Base-by-base conservation (phyloP, 2,888 invertebrate genomes). In the Aspidiotus rigidus region DNA sequence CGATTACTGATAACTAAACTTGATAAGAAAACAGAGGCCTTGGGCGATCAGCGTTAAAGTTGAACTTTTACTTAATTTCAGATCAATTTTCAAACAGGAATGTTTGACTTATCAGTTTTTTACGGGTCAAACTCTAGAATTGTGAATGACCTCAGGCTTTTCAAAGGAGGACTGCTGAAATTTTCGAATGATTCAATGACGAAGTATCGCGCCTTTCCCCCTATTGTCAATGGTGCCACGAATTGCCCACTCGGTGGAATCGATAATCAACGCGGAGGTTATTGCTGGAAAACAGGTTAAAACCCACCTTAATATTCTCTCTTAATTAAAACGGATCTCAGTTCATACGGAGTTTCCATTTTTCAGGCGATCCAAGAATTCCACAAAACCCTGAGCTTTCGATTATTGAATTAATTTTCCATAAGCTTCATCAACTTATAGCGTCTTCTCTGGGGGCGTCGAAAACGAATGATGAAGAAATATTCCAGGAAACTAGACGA, bases 371-470 rank as follows among this genome's bases (percentile, higher is more conserved):
- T 75, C 82, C 82, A 7, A 84, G 90, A 72, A 86, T 84, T 1
- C 90, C 90, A 78, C 89, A 90, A 77, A 85, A 89, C 74, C 85
- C 89, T 8, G 86, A 88, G 0, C 79, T 91, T 56, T 86, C 87
- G 0, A 82, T 85, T 0, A 75, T 90, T 0, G 90, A 92, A 73
- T 85, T 86, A 0, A 75, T 90, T 7, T 86, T 89, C 76, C 83
- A 88, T 15, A 81, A 91, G 42, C 90, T 91, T 75, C 92, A 92
- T 77, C 92, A 92, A 77, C 83, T 90, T 0, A 76, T 92, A 1
- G 90, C 90, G 0, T 78, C 78, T 1, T 81, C 80, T 3, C 77
- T 93, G 40, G 74, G 80, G 0, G 75, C 78, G 2, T 87, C 89
- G 0, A 81, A 83, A 59, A 89, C 88, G 85, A 80, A 81, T 42